Evolutionary conservation across 2,113 vertebrate genomes (phyloP).

Genomic region (Leptobrachium leishanense): DNA sequence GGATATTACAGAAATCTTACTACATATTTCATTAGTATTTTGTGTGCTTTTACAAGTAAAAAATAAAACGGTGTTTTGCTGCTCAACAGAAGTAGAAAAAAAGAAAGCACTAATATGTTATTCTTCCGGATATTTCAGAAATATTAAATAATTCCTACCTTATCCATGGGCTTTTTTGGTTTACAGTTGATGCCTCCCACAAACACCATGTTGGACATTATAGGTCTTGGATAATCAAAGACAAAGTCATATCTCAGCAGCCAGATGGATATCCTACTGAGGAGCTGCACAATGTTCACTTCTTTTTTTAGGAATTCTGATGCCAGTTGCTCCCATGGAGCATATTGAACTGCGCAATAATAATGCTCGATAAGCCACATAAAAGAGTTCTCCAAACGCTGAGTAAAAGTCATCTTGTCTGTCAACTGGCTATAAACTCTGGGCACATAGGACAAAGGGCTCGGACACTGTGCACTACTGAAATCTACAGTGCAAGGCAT

Average conservation of each 20-base stretch:
- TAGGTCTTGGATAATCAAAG: constrained; percentile 13
- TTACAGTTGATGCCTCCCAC: constrained; percentile 54
- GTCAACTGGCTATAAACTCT: constrained; percentile 32
- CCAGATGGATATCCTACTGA: constrained; percentile 19
- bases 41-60: too few species aligned
- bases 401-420: constrained; percentile 52
- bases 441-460: constrained; percentile 68
- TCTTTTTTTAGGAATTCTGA: constrained; percentile 51
- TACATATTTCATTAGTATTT: too few species aligned
- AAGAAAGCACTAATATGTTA: too few species aligned
- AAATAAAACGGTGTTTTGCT: too few species aligned
- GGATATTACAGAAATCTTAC: too few species aligned
- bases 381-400: constrained; percentile 49
- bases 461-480: constrained; percentile 60
- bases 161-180: not conserved
- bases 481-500: constrained; percentile 66
- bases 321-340: not conserved
- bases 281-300: constrained; percentile 28
- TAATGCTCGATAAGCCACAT: constrained; percentile 11
- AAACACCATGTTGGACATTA: constrained; percentile 41
- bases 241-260: constrained; percentile 50
- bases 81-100: too few species aligned
- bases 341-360: not conserved
- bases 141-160: not conserved
- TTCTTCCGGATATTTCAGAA: too few species aligned